Base-by-base conservation (phyloP, 1,140 invertebrate species). In the Neoseiulus cucumeris region DNA sequence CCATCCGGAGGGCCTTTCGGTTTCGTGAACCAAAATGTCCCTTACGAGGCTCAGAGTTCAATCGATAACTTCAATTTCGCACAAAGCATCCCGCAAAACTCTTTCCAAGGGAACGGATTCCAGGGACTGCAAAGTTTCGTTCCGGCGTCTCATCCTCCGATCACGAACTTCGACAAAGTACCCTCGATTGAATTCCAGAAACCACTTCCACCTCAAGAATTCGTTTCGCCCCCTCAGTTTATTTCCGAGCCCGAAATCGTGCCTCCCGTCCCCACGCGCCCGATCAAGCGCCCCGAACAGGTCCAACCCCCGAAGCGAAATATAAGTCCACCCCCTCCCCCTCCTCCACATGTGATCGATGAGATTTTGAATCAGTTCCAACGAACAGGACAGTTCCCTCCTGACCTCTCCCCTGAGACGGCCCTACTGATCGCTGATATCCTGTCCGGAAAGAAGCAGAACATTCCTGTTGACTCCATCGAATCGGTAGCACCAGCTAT, bases 21-120 rank as follows among this genome's bases (percentile, higher is more conserved):
- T 17, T 59, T 59, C 33, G 51, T 59, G 17, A 59, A 59, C 51
- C 51, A 59, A 25, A 59, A 59, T 25, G 22, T 59, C 14, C 51
- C 51, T 2, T 59, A 59, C 22, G 51, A 59, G 22, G 51, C 51
- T 14, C 51, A 59, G 9, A 33, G 51, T 4, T 59, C 51, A 25
- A 59, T 59, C 25, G 33, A 59, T 25, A 59, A 20, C 51, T 59
- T 59, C 33, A 29, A 25, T 17, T 59, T 59, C 51, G 51, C 51
- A 59, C 51, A 59, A 25, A 59, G 33, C 33, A 25, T 59, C 17
- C 51, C 51, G 9, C 51, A 59, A 20, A 29, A 25, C 25, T 59
- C 51, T 12, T 59, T 59, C 22, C 51, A 59, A 20, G 22, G 4
- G 14, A 59, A 59, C 22, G 51, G 33, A 25, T 59, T 59, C 51